phyloP scores from a whole-genome alignment of 2,888 invertebrate genomes.

The Villa cingulata region DNA sequence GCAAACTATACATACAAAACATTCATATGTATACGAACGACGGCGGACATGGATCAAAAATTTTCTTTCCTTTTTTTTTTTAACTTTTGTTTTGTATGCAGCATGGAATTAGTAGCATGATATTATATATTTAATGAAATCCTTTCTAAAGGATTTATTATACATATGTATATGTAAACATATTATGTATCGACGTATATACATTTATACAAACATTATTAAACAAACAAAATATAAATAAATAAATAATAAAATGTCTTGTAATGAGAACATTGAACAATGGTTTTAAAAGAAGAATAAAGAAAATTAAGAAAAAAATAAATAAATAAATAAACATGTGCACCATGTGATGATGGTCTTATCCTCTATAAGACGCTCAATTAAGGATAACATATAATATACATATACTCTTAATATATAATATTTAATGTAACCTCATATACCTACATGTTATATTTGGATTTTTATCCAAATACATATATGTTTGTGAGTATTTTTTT shows the following conservation, averaged over 20 bases:
- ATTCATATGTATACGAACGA: too few species aligned
- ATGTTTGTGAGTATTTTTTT: too few species aligned
- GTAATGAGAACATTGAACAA: too few species aligned
- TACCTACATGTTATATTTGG: too few species aligned
- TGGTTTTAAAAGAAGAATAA: neutral
- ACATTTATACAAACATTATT: too few species aligned
- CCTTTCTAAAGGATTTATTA: neutral
- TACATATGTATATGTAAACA: neutral
- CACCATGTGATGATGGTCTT: neutral
- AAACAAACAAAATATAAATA: neutral
- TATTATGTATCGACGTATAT: too few species aligned
- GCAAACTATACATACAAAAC: too few species aligned
- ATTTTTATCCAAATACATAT: too few species aligned
- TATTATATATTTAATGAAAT: conserved; percentile 8
- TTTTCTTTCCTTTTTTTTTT: neutral
- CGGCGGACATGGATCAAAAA: too few species aligned
- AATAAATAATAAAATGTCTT: neutral
- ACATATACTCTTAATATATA: too few species aligned
- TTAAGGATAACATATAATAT: neutral
- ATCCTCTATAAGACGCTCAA: neutral
- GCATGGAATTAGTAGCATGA: conserved; percentile 5
- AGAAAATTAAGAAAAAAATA: neutral
- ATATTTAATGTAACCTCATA: too few species aligned
- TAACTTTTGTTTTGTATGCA: too few species aligned
- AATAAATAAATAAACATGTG: neutral